Conservation (phyloP, 2,888 invertebrate species). For the Liodrosophila aerea region DNA sequence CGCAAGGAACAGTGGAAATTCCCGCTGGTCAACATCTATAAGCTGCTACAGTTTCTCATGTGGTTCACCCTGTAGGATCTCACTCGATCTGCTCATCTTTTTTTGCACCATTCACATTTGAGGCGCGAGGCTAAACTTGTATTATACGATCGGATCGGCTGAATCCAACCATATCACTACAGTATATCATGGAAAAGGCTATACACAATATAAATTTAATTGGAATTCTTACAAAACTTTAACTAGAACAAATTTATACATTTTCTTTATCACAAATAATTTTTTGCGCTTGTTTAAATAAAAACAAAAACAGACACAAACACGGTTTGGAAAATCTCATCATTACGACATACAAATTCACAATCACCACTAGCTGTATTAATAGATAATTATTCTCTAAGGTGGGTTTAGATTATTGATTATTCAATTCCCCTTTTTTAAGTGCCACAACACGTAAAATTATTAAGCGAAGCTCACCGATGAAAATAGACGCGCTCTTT, state of each 20-base stretch:
- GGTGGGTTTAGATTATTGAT: no score
- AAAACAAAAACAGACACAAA: conserved; percentile 19
- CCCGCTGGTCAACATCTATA: conserved; percentile 84
- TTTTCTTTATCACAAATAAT: conserved; percentile 28
- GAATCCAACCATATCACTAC: conserved; percentile 22
- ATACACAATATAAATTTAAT: conserved; percentile 3
- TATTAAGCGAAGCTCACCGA: no score
- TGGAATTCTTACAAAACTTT: conserved; percentile 15
- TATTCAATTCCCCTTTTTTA: no score
- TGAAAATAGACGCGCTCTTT: no score
- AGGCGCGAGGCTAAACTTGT: conserved; percentile 28
- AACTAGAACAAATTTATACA: conserved; percentile 35
- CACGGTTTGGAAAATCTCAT: neutral
- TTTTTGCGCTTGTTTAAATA: conserved; percentile 22
- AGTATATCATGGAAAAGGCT: conserved; percentile 3
- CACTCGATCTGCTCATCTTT: neutral
- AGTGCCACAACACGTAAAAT: no score
- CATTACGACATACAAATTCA: no score
- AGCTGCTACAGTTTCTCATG: conserved; percentile 84
- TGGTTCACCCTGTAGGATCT: conserved; percentile 85
- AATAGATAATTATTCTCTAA: no score
- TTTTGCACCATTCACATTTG: neutral
- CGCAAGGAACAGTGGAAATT: conserved; percentile 80
- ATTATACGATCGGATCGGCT: conserved; percentile 7
- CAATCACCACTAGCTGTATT: no score